Conservation (phyloP, 2,113 vertebrate genomes). For the Lagenorhynchus albirostris region DNA sequence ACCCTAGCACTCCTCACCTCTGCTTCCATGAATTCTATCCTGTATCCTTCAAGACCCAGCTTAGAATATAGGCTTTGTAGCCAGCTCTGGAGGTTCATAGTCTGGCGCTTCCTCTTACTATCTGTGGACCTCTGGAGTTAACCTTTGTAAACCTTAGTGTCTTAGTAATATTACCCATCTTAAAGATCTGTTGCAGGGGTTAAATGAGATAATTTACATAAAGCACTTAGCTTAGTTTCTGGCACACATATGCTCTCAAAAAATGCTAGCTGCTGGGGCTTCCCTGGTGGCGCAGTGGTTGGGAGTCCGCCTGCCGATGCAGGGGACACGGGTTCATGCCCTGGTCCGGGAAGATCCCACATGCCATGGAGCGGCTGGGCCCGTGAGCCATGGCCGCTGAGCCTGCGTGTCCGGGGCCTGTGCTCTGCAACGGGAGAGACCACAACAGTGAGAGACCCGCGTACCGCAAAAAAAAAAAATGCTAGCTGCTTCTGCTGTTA, state of each 20-base stretch:
- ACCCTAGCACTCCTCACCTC: background rate
- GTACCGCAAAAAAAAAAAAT: background rate
- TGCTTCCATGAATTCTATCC: background rate
- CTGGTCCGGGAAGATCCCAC: too few relatives aligned
- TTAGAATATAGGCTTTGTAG: background rate
- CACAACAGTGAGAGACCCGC: too few relatives aligned
- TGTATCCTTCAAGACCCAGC: background rate
- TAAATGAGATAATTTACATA: background rate
- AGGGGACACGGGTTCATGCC: too few relatives aligned
- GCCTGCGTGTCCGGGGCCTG: too few relatives aligned
- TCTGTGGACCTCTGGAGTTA: background rate
- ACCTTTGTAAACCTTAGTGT: background rate
- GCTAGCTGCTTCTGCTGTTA: background rate
- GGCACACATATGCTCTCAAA: background rate
- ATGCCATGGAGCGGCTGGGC: too few relatives aligned
- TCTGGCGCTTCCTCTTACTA: background rate
- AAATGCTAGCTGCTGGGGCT: background rate
- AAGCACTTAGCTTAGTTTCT: background rate
- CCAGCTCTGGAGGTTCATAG: background rate
- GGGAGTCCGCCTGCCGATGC: too few relatives aligned
- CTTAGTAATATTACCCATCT: background rate
- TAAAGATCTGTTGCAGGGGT: background rate
- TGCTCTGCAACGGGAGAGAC: too few relatives aligned
- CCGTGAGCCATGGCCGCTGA: too few relatives aligned
- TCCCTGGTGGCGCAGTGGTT: too few relatives aligned